These are phyloP conservation scores for Dendrocincla fuliginosa DNA, from an alignment of 2,797 vertebrate species.

Conservation along the genomic window DNA sequence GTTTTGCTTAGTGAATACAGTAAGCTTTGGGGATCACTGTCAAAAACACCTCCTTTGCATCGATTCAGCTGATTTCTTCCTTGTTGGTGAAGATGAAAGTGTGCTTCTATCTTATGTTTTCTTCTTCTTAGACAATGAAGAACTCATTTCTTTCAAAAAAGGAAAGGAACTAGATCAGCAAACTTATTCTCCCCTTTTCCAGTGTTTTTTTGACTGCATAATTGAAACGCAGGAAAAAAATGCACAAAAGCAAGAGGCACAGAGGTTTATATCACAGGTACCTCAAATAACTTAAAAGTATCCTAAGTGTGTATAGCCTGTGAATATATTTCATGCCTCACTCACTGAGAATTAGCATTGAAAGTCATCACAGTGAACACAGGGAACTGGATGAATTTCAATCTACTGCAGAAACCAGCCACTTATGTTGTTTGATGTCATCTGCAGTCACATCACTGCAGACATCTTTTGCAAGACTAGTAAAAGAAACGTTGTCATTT, in stretches of 20 bases:
- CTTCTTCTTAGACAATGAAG: slow-evolving; percentile 34
- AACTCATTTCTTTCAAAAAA: slow-evolving; percentile 16
- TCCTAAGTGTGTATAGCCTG: slow-evolving; percentile 41
- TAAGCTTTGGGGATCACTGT: slow-evolving; percentile 3
- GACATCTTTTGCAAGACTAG: slow-evolving; percentile 72
- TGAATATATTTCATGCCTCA: slow-evolving; percentile 72
- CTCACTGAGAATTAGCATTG: slow-evolving; percentile 70
- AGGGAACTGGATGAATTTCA: slow-evolving; percentile 73
- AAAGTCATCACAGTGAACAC: slow-evolving; percentile 67
- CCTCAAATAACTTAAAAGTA: slow-evolving; percentile 67
- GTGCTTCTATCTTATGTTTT: background rate
- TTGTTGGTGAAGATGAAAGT: slow-evolving; percentile 55
- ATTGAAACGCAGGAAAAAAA: slow-evolving; percentile 51
- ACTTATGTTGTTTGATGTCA: slow-evolving; percentile 71
- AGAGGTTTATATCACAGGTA: slow-evolving; percentile 70
- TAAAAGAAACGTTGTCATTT: slow-evolving; percentile 72
- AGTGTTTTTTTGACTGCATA: slow-evolving; percentile 51
- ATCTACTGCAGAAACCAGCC: slow-evolving; percentile 67
- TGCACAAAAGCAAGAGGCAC: slow-evolving; percentile 31
- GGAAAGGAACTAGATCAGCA: slow-evolving; percentile 33
- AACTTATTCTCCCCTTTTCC: background rate
- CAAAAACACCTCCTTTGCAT: slow-evolving; percentile 52
- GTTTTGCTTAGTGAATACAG: background rate
- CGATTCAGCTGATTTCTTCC: background rate
- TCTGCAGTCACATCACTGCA: slow-evolving; percentile 69